A percentile compares a stretch with the other conserved stretches of the same genome.
Conservation (phyloP, 2,888 invertebrate species). For the Nycteola revayana region DNA sequence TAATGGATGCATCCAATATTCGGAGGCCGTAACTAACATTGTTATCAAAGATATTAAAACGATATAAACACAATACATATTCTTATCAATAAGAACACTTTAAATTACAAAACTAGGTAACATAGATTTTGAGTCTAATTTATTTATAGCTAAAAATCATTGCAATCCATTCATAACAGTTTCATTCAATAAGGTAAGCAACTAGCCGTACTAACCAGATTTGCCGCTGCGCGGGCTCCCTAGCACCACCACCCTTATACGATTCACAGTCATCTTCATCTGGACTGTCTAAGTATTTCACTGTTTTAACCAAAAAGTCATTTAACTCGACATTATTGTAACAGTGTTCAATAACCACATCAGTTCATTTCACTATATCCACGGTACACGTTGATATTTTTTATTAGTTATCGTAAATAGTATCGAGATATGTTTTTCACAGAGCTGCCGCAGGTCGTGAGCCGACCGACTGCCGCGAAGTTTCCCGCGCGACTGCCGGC, state of each 20-base stretch:
- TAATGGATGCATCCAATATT: too few species aligned
- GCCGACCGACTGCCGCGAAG: slow-evolving; percentile 61
- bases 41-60: too few species aligned
- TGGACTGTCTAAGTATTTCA: slow-evolving; percentile 59
- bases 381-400: slow-evolving; percentile 44
- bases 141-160: slow-evolving; percentile 5
- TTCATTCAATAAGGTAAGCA: not conserved
- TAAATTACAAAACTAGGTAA: too few species aligned
- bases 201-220: slow-evolving; percentile 83
- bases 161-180: not conserved
- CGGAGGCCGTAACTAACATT: too few species aligned
- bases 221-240: slow-evolving; percentile 90
- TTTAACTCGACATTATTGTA: slow-evolving; percentile 52
- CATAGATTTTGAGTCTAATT: too few species aligned
- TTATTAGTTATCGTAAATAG: slow-evolving; percentile 66
- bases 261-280: slow-evolving; percentile 88
- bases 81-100: too few species aligned
- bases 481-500: slow-evolving; percentile 72
- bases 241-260: slow-evolving; percentile 90
- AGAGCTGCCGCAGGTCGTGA: slow-evolving; percentile 37
- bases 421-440: slow-evolving; percentile 54
- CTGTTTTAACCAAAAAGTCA: slow-evolving; percentile 42
- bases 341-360: slow-evolving; percentile 40
- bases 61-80: too few species aligned
- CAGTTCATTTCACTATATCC: slow-evolving; percentile 43